Base-by-base conservation (phyloP, 2,888 invertebrate species). In the Scaeva pyrastri region DNA sequence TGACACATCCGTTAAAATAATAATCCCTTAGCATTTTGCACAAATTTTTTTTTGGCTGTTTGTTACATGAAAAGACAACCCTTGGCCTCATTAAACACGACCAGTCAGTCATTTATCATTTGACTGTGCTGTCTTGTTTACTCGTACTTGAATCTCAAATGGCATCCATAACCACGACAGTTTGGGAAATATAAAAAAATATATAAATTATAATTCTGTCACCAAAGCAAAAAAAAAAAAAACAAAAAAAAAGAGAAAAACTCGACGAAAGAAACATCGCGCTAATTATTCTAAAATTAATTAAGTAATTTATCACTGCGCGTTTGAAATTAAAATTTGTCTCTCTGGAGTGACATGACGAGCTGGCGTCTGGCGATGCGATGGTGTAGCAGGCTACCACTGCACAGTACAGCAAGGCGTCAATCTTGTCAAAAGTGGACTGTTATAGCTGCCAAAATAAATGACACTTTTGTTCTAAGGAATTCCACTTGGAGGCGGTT, bases 221-320 rank as follows among this genome's bases (percentile, higher is more conserved):
- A 71, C 60, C 36, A 23, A 60, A 70, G n/a, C n/a, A 48, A 68
- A 14, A 39, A 11, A 23, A 62, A 16, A 23, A 3, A 4, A 16
- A 48, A 16, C 6, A 11, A 21, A 39, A 21, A 39, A 60, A 6
- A 60, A 3, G 2, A 31, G 8, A 31, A 31, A 1, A 31, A 31
- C 31, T 5, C 31, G 8, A 21, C 21, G 45, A 56, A 73, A 81
- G 73, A 80, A 68, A 80, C 81, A 85, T 73, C 55, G 75, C 73
- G 62, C 81, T 85, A 85, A 81, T 85, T 85, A 85, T 85, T 85
- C 76, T 85, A 76, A 60, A 85, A 85, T 85, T 85, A 85, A 85
- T 76, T 85, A 85, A 73, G 81, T 73, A 80, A 85, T 85, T 85
- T 85, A 85, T 85, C 85, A 85, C 68, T 50, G 72, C 16, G 72